Base-by-base conservation (phyloP, 2,888 invertebrate species). In the Clanis bilineata region DNA sequence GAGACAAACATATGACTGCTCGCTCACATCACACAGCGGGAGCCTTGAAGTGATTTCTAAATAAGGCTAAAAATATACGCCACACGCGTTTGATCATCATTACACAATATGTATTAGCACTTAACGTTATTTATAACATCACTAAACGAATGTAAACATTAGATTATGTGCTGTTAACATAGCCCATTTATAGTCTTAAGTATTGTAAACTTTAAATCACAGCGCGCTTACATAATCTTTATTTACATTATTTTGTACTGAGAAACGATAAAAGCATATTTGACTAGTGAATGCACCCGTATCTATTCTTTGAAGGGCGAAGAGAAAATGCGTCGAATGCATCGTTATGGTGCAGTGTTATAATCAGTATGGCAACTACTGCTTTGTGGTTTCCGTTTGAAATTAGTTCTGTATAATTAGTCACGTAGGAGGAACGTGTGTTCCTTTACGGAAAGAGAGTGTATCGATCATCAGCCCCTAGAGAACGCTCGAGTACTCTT, bases 21-120 rank as follows among this genome's bases (percentile, higher is more conserved):
- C 72, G 65, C 64, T 68, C 64, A 70, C 73, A 77, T 76, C 74
- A 76, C 74, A 71, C 70, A 73, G 67, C 73, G 72, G 76, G 72
- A 70, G 76, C 75, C 81, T 83, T 80, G 74, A 70, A 65, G 74
- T 77, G 74, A 81, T 82, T 80, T 81, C 76, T 83, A 73, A 79
- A 80, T 81, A 83, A 69, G 77, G 76, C 63, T 79, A 73, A 74
- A 73, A 75, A 76, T 77, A 78, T 65, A 72, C 67, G 62, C 68
- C 68, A 72, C 77, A 78, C 76, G 71, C 72, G 72, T 70, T 69
- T 65, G 71, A 74, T 73, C 72, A 80, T 71, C 70, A 69, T 72
- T 66, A 69, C 64, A 68, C 45, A 58, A 62, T 65, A 51, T 28
- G 25, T 51, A 28, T 71, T 69, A 63, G 56, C 61, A 60, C 58